Evolutionary conservation across 2,113 vertebrate genomes (phyloP), one percentile per base, ranked within the genome.

Genomic region (Brachyistius frenatus): DNA sequence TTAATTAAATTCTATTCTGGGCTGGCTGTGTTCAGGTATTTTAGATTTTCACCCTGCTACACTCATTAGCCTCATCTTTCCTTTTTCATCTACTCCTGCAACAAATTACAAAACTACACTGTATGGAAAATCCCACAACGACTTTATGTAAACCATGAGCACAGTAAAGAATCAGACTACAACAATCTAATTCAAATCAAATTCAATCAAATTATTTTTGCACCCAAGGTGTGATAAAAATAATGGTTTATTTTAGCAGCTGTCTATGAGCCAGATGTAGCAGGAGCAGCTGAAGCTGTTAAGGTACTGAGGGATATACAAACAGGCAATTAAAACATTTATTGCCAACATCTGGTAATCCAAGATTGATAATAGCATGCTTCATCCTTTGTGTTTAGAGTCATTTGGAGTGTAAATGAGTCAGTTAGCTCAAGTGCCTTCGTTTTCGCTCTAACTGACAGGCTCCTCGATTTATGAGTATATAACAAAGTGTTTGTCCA

Each of bases 271-370:
- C 36, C 71, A 80, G 67, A 64, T 76, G 71, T 13, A 79, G 66
- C 61, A 15, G 11, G 3, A 86, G 52, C 57, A 64, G 80, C 35
- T 31, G 36, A 71, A 68, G 66, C 62, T 37, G 33, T 32, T 60
- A 65, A 46, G 10, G 53, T 64, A 58, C 66, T 52, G 44, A 73
- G 23, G 60, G 49, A 66, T 30, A 44, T 31, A 78, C 35, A 57
- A 80, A 77, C 50, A 57, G 56, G 64, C 55, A 68, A 80, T 85
- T 83, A 74, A 66, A 80, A 63, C 56, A 71, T 75, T 71, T 67
- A 81, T 64, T 68, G 47, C 50, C 55, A 67, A 73, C 76, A 73
- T 74, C 79, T 85, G 83, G 41, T 53, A 67, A 84, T 81, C 65
- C 46, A 60, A 56, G 33, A 36, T 44, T 54, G 72, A 54, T 81